Conservation (phyloP, 92 coral and sea anemone genomes). For the Phymanthus crucifer region DNA sequence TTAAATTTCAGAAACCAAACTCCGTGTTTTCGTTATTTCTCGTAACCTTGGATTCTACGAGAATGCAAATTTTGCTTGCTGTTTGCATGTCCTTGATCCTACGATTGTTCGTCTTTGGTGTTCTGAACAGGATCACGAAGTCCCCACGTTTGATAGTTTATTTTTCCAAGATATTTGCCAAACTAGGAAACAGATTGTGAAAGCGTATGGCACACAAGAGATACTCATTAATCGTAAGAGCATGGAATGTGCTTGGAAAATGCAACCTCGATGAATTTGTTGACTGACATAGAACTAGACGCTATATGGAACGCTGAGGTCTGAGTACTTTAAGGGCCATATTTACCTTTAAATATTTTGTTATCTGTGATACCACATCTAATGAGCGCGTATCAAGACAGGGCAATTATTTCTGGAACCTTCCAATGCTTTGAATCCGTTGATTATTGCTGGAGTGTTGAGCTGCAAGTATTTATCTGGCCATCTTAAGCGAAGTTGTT, state of each 20-base stretch:
- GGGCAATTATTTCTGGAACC: not conserved
- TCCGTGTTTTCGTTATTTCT: constrained; percentile 9
- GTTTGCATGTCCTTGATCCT: not conserved
- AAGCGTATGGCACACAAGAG: not conserved
- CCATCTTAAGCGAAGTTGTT: not conserved
- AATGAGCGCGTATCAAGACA: constrained; percentile 21
- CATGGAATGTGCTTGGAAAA: constrained; percentile 13
- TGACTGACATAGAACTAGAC: constrained; percentile 25
- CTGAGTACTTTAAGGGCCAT: constrained; percentile 23
- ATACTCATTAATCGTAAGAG: not conserved
- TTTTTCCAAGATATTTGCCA: not conserved
- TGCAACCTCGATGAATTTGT: constrained; percentile 10
- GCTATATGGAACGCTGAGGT: constrained; percentile 1
- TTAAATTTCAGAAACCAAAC: constrained; percentile 30
- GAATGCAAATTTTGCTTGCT: not conserved
- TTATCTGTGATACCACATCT: constrained; percentile 18
- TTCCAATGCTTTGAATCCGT: not conserved
- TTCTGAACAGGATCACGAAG: not conserved
- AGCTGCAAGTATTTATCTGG: not conserved
- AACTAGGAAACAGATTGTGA: not conserved
- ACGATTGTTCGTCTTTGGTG: not conserved
- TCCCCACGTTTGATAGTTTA: not conserved
- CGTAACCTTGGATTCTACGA: constrained; percentile 13
- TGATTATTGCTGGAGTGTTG: not conserved
- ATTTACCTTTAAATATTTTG: constrained; percentile 18